phyloP scores from a whole-genome alignment of 53 echinoderm and acorn worm genomes.

The Crossaster papposus region DNA sequence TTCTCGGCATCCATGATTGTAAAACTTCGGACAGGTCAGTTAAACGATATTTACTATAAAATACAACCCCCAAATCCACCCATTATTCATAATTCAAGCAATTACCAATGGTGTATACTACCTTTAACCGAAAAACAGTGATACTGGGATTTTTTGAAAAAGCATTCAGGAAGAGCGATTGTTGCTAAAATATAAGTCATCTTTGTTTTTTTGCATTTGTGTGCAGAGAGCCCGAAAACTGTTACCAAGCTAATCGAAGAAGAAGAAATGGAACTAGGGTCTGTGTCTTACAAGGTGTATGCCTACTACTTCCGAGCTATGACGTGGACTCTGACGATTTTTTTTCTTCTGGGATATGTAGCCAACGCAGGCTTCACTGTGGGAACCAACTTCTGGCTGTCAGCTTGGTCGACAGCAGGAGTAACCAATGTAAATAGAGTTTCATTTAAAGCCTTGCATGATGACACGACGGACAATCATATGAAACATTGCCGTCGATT shows the following conservation, averaged over 20 bases:
- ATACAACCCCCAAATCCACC: too few relatives aligned
- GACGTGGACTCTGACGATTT: slow-evolving; percentile 21
- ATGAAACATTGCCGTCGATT: too few relatives aligned
- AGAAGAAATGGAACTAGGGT: slow-evolving; percentile 68
- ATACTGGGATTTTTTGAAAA: too few relatives aligned
- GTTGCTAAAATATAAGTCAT: too few relatives aligned
- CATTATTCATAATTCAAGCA: too few relatives aligned
- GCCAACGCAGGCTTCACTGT: slow-evolving; percentile 33
- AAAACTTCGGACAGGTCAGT: too few relatives aligned
- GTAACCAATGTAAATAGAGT: not conserved
- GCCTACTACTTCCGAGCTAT: slow-evolving; percentile 44
- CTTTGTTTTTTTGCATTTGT: not conserved
- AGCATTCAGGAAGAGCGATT: too few relatives aligned
- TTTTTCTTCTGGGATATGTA: slow-evolving; percentile 3
- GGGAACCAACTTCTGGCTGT: slow-evolving; percentile 70
- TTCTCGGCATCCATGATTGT: too few relatives aligned
- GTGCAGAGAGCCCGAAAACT: not conserved
- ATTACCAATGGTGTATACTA: too few relatives aligned
- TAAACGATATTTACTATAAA: too few relatives aligned
- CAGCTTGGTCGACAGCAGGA: slow-evolving; percentile 59
- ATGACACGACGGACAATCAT: not conserved
- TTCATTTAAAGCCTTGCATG: not conserved
- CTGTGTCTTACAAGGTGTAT: slow-evolving; percentile 66
- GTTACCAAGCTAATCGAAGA: slow-evolving; percentile 53
- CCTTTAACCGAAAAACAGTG: too few relatives aligned